Evolutionary conservation across 2,888 invertebrate species (phyloP), one percentile per base, ranked within the genome.

Genomic region (Trachelus stipa): DNA sequence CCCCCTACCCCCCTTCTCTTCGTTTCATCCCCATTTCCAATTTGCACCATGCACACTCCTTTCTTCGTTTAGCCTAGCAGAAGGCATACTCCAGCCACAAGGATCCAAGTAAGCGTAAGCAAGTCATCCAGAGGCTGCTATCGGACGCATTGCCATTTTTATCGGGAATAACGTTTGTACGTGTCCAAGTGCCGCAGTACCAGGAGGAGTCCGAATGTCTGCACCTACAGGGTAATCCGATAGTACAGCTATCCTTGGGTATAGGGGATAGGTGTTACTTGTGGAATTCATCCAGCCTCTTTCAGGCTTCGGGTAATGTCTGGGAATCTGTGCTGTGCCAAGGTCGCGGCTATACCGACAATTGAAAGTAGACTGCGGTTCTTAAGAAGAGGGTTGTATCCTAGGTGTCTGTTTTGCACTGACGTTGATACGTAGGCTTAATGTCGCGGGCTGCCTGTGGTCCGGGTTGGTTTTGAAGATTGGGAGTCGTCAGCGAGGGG

Each of bases 141-240:
- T 82, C 80, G 79, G 82, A 81, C 79, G 81, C 83, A 84, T 83
- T 84, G 83, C 81, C 82, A 83, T 87, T 86, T 83, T 85, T 83
- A 82, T 82, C 81, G 81, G 80, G 81, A 83, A 84, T 82, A 82
- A 83, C 79, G 84, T 84, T 84, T 83, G 78, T 77, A 71, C 74
- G 75, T 71, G 75, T 34, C 34, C 68, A 56, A 74, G 76, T 81
- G 75, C 34, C 34, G 23, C 23, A 9, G 23, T 56, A 56, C 23
- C 56, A 56, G 56, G 23, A 56, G 23, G 1, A 1, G 56, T 0
- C 9, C 9, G 23, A 23, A 56, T 2, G 23, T 15, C 23, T 23
- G 56, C 56, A 23, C 23, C 56, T 56, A 56, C 56, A 23, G 56
- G 56, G 56, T 23, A 23, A 56, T 56, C 56, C 56, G 56, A 56